Evolutionary conservation across 2,888 invertebrate genomes (phyloP).

Genomic region (Parthenolecanium corni): DNA sequence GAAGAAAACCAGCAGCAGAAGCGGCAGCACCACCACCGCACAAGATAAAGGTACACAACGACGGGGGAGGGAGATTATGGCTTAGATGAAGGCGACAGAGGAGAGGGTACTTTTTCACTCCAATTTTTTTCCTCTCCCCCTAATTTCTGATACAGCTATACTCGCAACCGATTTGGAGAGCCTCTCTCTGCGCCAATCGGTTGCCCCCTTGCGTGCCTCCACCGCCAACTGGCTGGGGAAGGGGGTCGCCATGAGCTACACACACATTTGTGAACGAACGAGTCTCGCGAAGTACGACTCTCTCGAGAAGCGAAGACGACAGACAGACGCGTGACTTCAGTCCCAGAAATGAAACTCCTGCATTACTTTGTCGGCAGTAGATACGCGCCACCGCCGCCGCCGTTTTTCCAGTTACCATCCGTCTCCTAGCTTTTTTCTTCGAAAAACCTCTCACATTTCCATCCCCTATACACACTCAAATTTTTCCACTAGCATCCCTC

Average conservation of each 20-base stretch:
- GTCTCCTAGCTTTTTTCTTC: not conserved
- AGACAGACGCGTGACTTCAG: conserved; percentile 14
- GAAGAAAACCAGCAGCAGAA: too few relatives aligned
- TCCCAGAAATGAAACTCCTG: conserved; percentile 23
- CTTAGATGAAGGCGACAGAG: too few relatives aligned
- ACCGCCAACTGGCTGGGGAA: too few relatives aligned
- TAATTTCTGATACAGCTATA: not conserved
- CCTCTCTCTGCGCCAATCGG: not conserved
- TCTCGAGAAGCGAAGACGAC: not conserved
- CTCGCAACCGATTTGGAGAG: not conserved
- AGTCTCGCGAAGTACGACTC: not conserved
- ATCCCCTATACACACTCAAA: too few relatives aligned
- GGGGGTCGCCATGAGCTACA: not conserved
- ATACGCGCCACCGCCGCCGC: not conserved
- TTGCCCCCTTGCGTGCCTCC: too few relatives aligned
- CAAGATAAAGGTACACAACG: too few relatives aligned
- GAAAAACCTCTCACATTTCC: too few relatives aligned
- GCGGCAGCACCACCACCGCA: too few relatives aligned
- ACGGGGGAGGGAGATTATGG: too few relatives aligned
- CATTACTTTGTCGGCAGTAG: conserved; percentile 14
- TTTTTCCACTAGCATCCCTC: too few relatives aligned
- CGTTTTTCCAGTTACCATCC: not conserved
- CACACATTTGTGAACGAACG: conserved; percentile 1
- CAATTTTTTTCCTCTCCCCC: not conserved
- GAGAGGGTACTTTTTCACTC: not conserved